Evolutionary conservation across 2,113 vertebrate genomes (phyloP), one percentile per base, ranked within the genome.

Genomic region (Cryptomyrus ogoouensis): DNA sequence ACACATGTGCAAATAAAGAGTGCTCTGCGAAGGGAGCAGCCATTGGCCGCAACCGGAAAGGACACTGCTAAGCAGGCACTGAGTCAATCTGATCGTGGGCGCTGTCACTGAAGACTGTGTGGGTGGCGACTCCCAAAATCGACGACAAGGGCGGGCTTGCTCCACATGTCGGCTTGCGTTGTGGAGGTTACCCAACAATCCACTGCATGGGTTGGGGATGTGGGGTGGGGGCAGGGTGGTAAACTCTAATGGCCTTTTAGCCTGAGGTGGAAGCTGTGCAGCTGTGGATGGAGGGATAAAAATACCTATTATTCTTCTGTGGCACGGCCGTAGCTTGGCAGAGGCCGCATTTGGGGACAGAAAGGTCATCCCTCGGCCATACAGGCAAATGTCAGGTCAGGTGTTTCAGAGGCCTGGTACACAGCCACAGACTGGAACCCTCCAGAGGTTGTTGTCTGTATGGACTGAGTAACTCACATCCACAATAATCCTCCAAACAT

Each of bases 241-340:
- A 94, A 94, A 94, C 93, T 92, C 94, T 95, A 95, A 95, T 95
- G 96, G 95, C 94, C 92, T 92, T 93, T 92, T 94, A 94, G 94
- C 94, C 93, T 85, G 90, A 88, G 92, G 94, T 93, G 94, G 93
- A 90, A 93, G 92, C 94, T 94, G 92, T 95, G 93, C 95, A 96
- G 95, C 94, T 96, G 95, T 93, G 94, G 95, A 95, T 91, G 92
- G 89, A 90, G 31, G 74, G 91, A 94, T 96, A 95, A 94, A 96
- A 95, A 96, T 96, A 96, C 91, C 91, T 39, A 80, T 92, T 93
- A 89, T 94, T 95, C 93, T 93, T 92, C 91, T 92, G 93, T 94
- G 93, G 91, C 91, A 93, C 58, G 5, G 3, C 13, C 49, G n/a
- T 24, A 58, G 88, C 47, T 5, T 31, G 13, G 10, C 17, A 8